A percentile compares a stretch with the other conserved stretches of the same genome.
phyloP scores from a whole-genome alignment of 2,888 invertebrate species.

The Idaea dimidiata region DNA sequence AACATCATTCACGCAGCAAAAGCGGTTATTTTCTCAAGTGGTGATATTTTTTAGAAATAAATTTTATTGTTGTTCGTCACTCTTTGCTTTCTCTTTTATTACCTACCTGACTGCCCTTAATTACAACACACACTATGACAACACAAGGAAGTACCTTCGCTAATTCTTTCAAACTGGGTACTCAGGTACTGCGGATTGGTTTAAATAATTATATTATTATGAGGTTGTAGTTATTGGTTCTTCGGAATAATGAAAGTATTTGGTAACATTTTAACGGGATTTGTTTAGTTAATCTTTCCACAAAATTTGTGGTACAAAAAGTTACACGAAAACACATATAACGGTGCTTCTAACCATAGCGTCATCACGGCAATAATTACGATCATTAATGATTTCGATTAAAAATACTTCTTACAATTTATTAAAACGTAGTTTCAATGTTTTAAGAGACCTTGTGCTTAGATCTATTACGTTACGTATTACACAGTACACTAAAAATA shows the following conservation, averaged over 20 bases:
- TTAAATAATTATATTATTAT: neutral
- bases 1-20: neutral
- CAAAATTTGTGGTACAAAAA: neutral
- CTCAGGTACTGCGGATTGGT: neutral
- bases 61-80: neutral
- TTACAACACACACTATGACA: slow-evolving; percentile 9
- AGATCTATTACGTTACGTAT: too few relatives aligned
- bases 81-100: slow-evolving; percentile 24
- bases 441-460: too few relatives aligned
- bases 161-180: neutral
- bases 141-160: slow-evolving; percentile 9
- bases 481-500: too few relatives aligned
- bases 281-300: neutral
- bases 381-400: neutral
- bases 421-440: neutral
- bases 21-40: neutral
- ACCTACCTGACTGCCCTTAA: slow-evolving; percentile 20
- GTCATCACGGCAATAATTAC: neutral
- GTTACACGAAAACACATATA: neutral
- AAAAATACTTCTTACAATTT: neutral
- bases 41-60: neutral
- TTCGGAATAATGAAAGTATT: neutral
- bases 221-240: neutral
- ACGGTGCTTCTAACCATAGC: neutral
- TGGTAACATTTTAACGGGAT: neutral